Conservation (phyloP, 2,113 vertebrate genomes). For the Eleginops maclovinus region DNA sequence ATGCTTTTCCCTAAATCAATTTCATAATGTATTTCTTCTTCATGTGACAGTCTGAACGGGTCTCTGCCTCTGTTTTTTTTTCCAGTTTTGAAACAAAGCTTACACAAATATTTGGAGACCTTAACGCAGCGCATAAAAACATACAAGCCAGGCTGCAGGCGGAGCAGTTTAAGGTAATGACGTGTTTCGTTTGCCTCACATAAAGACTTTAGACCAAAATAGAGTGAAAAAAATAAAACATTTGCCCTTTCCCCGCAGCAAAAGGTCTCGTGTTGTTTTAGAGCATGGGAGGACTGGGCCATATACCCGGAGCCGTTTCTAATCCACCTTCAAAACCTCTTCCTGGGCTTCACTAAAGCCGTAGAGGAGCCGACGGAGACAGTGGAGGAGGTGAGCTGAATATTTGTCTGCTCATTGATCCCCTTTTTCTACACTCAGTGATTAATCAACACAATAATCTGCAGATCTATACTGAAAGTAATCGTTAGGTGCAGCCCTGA, state of each 20-base stretch:
- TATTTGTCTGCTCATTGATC: not conserved
- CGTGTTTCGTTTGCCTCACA: not conserved
- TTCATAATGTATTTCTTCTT: not conserved
- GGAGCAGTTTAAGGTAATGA: constrained; percentile 86
- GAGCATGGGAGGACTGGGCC: constrained; percentile 89
- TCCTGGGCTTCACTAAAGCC: constrained; percentile 82
- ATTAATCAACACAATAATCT: too few relatives aligned
- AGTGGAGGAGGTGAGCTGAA: constrained; percentile 67
- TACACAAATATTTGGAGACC: constrained; percentile 84
- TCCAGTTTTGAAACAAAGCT: constrained; percentile 86
- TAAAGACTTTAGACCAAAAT: constrained; percentile 6
- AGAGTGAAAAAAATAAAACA: not conserved
- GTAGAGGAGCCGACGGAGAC: constrained; percentile 75
- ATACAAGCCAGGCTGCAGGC: constrained; percentile 87
- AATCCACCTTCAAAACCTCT: constrained; percentile 87
- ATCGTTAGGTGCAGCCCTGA: too few relatives aligned
- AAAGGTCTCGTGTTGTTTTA: constrained; percentile 85
- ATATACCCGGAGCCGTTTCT: constrained; percentile 86
- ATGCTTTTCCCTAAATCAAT: not conserved
- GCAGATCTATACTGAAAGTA: too few relatives aligned
- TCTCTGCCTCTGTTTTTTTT: constrained; percentile 19
- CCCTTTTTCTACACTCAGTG: too few relatives aligned
- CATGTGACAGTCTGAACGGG: not conserved
- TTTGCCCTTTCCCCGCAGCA: constrained; percentile 76
- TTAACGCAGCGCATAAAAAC: constrained; percentile 82